Evolutionary conservation across 2,888 invertebrate species (phyloP).

Genomic region (Trissoscelio sp.): DNA sequence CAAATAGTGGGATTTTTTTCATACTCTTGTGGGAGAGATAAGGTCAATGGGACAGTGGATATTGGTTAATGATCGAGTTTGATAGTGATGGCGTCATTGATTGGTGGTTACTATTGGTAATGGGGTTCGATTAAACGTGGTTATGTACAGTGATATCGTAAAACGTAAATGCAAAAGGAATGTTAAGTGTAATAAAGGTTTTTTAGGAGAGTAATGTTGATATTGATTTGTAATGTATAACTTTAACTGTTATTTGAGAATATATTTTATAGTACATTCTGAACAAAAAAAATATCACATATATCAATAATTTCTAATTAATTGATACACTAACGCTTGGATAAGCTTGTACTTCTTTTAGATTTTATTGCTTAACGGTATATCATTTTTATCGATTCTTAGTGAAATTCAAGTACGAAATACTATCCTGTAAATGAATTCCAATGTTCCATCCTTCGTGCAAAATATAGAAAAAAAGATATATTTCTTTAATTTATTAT

Average conservation of each 20-base stretch:
- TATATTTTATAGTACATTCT: background rate
- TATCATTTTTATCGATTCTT: no score
- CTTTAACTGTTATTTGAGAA: background rate
- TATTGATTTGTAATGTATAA: background rate
- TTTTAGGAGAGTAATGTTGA: background rate
- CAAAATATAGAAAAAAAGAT: no score
- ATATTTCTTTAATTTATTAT: no score
- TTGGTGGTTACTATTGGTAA: background rate
- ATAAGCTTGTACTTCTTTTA: no score
- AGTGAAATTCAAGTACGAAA: no score
- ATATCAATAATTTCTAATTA: no score
- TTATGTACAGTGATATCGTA: background rate
- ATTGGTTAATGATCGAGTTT: background rate
- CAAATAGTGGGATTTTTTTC: background rate
- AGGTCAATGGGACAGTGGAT: background rate
- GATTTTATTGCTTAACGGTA: no score
- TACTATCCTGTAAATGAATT: no score
- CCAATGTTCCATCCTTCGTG: no score
- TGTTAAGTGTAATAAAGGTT: background rate
- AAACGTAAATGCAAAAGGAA: background rate
- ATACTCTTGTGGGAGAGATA: slow-evolving; percentile 6
- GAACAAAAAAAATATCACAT: no score
- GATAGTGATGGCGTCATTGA: background rate
- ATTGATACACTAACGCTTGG: no score
- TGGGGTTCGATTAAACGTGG: background rate